Evolutionary conservation across 2,888 invertebrate species (phyloP).

Genomic region (Camptogramma bilineatum): DNA sequence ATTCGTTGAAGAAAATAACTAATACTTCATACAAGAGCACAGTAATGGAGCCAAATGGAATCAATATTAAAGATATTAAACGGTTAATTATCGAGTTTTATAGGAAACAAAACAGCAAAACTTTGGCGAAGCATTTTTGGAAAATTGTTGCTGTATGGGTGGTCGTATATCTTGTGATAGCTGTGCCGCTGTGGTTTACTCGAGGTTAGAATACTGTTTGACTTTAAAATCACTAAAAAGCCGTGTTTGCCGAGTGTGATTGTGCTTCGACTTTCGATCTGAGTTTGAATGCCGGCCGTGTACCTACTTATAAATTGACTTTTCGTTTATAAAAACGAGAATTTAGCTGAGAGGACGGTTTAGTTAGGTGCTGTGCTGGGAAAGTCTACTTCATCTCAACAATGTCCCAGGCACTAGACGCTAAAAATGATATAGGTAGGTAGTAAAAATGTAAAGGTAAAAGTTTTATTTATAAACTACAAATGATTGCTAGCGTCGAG

Average conservation of each 20-base stretch:
- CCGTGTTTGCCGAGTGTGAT: background rate
- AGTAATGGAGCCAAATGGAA: conserved; percentile 64
- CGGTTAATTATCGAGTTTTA: conserved; percentile 47
- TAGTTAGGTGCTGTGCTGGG: no score
- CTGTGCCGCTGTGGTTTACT: conserved; percentile 72
- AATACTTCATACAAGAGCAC: conserved; percentile 40
- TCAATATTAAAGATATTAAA: conserved; percentile 60
- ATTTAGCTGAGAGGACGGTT: no score
- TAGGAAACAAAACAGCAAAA: conserved; percentile 37
- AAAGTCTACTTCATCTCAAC: no score
- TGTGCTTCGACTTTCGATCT: background rate
- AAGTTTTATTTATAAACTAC: no score
- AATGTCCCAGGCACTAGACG: no score
- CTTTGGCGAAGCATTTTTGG: conserved; percentile 49
- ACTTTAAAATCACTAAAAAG: background rate
- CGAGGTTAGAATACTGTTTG: conserved; percentile 58
- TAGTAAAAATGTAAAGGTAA: no score
- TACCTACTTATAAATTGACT: no score
- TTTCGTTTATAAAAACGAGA: no score
- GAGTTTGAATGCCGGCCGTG: no score
- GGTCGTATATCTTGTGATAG: conserved; percentile 60
- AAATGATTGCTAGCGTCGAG: no score
- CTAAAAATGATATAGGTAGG: no score
- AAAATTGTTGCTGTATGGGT: conserved; percentile 62
- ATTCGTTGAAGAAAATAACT: conserved; percentile 3